Evolutionary conservation across 2,113 vertebrate species (phyloP), one percentile per base, ranked within the genome.

Genomic region (Brachionichthys hirsutus): DNA sequence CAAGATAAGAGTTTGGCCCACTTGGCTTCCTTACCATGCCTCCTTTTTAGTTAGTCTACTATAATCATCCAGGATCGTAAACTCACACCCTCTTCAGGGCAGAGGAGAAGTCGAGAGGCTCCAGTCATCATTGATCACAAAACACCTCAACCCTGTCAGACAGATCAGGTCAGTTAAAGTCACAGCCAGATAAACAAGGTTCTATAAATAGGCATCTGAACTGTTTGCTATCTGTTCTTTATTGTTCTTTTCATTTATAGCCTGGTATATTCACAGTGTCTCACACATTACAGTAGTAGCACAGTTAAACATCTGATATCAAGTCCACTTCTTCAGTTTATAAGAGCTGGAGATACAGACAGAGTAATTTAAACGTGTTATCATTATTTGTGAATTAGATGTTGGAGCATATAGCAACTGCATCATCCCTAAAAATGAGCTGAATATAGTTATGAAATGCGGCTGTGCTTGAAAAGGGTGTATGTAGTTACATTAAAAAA

Each of bases 101-200:
- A n/a, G 46, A 64, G 53, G 47, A 62, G 19, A 74, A 63, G 78
- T 80, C 67, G 86, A 87, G 84, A 82, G 68, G 75, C 13, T 68
- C 46, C 56, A 61, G 79, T 82, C 70, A 0, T 22, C 47, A 58
- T 70, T 77, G 82, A 81, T 72, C 69, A 83, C 62, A 49, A 54
- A 70, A 81, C 84, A 87, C 79, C 82, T 85, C 51, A 81, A 54
- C 65, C 70, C 70, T 75, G 77, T 78, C 81, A 57, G 54, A 67
- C 62, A 42, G 65, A 40, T 55, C 54, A 8, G 38, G 61, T 51
- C 20, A 30, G 64, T 65, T 60, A 54, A 61, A 11, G 47, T 65
- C 51, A 30, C 34, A 47, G 50, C 15, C 43, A 77, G 72, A 84
- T 79, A 86, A 57, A 42, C 35, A 18, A 52, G 43, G 55, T 54